phyloP scores from a whole-genome alignment of 2,113 vertebrate species.

The Heloderma charlesbogerti region DNA sequence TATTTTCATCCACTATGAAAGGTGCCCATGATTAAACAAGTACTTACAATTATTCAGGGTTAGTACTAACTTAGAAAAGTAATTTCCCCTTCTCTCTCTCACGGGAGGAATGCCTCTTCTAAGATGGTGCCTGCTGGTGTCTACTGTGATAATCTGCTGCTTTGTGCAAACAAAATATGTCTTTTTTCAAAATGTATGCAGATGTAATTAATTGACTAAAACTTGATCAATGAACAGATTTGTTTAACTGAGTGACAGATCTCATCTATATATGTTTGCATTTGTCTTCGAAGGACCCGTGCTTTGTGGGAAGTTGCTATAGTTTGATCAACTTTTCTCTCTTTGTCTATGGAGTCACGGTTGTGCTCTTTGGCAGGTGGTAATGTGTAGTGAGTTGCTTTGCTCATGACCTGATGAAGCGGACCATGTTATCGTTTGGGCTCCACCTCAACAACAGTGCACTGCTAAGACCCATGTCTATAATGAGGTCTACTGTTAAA shows the following conservation, averaged over 20 bases:
- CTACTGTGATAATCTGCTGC: neutral
- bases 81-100: neutral
- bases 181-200: neutral
- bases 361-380: neutral
- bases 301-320: neutral
- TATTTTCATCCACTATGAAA: neutral
- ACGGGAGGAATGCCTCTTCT: neutral
- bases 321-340: neutral
- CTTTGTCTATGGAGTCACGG: neutral
- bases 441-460: neutral
- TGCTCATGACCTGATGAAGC: neutral
- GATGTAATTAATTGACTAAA: neutral
- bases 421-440: neutral
- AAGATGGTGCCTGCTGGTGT: neutral
- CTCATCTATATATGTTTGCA: neutral
- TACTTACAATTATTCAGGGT: neutral
- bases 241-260: neutral
- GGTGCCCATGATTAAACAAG: neutral
- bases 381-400: neutral
- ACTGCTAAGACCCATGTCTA: neutral
- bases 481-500: neutral
- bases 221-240: neutral
- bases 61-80: neutral
- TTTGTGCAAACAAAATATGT: neutral
- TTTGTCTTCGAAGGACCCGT: neutral